Evolutionary conservation across 2,113 vertebrate species (phyloP).

Genomic region (Gracilinanus agilis): DNA sequence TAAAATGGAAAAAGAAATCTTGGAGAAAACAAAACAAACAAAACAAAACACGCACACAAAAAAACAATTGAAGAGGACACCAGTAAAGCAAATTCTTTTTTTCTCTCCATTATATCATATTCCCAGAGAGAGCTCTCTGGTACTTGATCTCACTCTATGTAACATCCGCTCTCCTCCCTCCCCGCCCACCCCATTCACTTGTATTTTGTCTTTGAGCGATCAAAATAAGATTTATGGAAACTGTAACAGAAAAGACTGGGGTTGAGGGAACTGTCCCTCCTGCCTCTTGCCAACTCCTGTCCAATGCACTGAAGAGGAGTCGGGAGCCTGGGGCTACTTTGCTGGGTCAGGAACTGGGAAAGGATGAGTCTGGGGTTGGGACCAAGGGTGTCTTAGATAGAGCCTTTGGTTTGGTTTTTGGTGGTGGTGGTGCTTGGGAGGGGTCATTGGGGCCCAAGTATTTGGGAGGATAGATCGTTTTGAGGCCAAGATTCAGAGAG

Average conservation of each 20-base stretch:
- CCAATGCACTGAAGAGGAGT: constrained; percentile 39
- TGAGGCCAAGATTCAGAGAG: background rate
- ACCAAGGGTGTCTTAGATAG: background rate
- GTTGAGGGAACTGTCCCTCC: constrained; percentile 62
- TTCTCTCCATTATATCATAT: background rate
- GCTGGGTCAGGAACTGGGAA: background rate
- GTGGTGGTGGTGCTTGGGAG: background rate
- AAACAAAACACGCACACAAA: constrained; percentile 33
- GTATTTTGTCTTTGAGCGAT: background rate
- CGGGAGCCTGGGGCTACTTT: background rate
- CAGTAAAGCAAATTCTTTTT: background rate
- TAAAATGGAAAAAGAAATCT: constrained; percentile 80
- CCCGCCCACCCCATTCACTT: fast-evolving
- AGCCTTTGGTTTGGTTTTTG: background rate
- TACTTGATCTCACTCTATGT: background rate
- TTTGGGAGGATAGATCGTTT: background rate
- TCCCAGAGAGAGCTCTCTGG: background rate
- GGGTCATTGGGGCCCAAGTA: background rate
- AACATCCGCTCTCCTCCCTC: background rate
- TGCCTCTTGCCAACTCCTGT: constrained; percentile 79
- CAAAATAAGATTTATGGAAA: background rate
- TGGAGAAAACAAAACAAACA: constrained; percentile 80
- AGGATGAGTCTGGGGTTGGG: background rate
- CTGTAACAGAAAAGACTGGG: background rate
- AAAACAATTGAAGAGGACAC: constrained; percentile 22